Conservation (phyloP, 2,888 invertebrate genomes). For the Harpalus rubripes region DNA sequence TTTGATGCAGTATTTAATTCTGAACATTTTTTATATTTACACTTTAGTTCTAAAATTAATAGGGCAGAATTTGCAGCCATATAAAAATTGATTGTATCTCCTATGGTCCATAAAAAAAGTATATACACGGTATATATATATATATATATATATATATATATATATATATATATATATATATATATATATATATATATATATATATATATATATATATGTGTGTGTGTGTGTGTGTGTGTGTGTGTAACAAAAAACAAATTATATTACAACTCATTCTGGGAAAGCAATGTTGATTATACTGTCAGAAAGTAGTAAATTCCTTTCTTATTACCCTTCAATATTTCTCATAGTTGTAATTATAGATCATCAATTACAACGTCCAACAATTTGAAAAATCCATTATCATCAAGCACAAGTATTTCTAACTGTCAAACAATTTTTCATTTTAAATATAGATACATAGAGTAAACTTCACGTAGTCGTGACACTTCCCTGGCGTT, state of each 20-base stretch:
- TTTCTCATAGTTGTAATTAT: slow-evolving; percentile 5
- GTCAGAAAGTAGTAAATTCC: not conserved
- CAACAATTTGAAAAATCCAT: slow-evolving; percentile 33
- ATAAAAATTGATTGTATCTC: too few species aligned
- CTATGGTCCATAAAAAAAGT: too few species aligned
- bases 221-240: too few species aligned
- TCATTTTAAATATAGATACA: slow-evolving; percentile 48
- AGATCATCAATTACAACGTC: slow-evolving; percentile 1
- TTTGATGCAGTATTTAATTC: too few species aligned
- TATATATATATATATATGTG: too few species aligned
- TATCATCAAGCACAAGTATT: slow-evolving; percentile 18
- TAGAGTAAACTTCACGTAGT: not conserved
- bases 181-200: too few species aligned
- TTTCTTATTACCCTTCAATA: not conserved
- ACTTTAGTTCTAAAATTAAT: too few species aligned
- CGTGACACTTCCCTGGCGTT: slow-evolving; percentile 6
- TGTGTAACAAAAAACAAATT: not conserved
- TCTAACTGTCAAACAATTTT: slow-evolving; percentile 45
- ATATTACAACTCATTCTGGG: not conserved
- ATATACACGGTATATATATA: too few species aligned
- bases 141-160: too few species aligned
- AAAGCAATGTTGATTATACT: not conserved
- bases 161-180: too few species aligned
- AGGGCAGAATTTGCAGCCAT: too few species aligned
- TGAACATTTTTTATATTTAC: too few species aligned